These are phyloP conservation scores for Ectemnius continuus DNA, from an alignment of 2,888 invertebrate species.

Conservation along the genomic window DNA sequence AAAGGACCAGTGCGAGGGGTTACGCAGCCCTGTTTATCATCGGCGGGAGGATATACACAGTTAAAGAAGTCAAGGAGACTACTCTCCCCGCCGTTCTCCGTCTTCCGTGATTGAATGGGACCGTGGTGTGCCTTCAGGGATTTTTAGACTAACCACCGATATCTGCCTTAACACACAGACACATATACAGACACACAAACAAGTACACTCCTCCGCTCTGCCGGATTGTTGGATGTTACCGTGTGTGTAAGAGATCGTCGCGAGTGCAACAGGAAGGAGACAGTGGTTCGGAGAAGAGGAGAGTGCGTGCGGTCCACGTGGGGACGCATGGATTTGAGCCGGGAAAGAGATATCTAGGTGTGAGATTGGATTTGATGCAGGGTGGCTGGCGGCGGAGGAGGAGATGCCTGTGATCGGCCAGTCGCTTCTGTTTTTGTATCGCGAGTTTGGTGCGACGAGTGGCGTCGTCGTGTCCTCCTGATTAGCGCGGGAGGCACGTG, in stretches of 20 bases:
- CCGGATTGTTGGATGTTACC: background rate
- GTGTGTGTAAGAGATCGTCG: background rate
- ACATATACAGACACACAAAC: too few relatives aligned
- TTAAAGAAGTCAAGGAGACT: slow-evolving; percentile 1
- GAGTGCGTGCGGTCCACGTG: too few relatives aligned
- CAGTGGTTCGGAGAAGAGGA: too few relatives aligned
- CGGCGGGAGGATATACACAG: too few relatives aligned
- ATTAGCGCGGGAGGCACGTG: too few relatives aligned
- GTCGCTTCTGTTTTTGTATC: background rate
- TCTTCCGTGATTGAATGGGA: slow-evolving; percentile 30
- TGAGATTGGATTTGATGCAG: too few relatives aligned
- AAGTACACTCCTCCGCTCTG: too few relatives aligned
- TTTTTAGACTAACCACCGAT: slow-evolving; percentile 1
- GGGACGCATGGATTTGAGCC: too few relatives aligned
- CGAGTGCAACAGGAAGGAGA: too few relatives aligned
- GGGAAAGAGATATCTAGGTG: too few relatives aligned
- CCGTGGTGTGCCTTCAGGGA: slow-evolving; percentile 42
- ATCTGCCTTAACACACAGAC: too few relatives aligned
- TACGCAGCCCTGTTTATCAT: background rate
- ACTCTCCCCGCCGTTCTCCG: slow-evolving; percentile 13
- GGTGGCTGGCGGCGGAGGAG: too few relatives aligned
- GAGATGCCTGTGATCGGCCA: background rate
- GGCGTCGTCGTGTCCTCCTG: background rate
- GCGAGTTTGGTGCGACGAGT: background rate
- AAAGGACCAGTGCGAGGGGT: slow-evolving; percentile 10